Conservation (phyloP, 2,113 vertebrate species). For the Trochalopteron elliotii region DNA sequence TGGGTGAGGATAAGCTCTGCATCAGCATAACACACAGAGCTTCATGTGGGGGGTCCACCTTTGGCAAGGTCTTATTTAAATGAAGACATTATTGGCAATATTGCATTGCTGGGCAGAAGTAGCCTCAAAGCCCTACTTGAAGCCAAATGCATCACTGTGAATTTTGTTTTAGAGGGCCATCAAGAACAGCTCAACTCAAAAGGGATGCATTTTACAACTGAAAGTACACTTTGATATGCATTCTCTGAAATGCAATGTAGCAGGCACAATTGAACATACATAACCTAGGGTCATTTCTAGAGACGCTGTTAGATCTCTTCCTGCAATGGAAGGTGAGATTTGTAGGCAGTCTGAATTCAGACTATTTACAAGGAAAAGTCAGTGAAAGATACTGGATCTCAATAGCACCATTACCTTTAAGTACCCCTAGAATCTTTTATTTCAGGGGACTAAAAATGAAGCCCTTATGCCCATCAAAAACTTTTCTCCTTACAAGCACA, state of each 20-base stretch:
- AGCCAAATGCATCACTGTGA: background rate
- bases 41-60: background rate
- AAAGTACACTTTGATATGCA: background rate
- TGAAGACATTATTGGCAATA: background rate
- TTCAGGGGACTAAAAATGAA: background rate
- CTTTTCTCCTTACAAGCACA: background rate
- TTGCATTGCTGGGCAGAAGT: background rate
- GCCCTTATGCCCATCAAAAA: background rate
- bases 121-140: background rate
- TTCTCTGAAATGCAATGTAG: background rate
- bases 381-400: background rate
- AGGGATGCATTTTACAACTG: background rate
- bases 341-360: background rate
- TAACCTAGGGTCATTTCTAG: background rate
- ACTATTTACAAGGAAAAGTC: background rate
- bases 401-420: background rate
- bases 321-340: background rate
- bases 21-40: background rate
- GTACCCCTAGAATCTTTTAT: background rate
- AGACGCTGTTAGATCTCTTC: background rate
- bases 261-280: background rate
- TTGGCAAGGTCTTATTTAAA: background rate
- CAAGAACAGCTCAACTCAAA: background rate
- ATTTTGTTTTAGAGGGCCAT: background rate
- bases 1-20: rapidly evolving